These are phyloP conservation scores for Mormoops blainvillei DNA, from an alignment of 2,113 vertebrate species.

Conservation along the genomic window DNA sequence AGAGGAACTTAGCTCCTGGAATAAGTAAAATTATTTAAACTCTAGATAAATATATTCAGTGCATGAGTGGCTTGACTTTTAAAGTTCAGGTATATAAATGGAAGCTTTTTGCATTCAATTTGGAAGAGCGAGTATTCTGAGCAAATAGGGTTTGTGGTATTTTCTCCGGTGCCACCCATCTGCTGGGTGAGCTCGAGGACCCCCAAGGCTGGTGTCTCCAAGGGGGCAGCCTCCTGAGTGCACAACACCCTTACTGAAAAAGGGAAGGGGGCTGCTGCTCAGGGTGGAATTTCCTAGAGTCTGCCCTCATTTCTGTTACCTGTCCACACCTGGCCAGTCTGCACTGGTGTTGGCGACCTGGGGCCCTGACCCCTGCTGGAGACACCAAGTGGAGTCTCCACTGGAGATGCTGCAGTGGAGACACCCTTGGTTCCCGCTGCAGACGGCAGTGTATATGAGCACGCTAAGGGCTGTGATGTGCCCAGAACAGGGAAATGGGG, in stretches of 20 bases:
- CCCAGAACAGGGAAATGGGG: too few relatives aligned
- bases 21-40: constrained; percentile 1
- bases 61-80: not conserved
- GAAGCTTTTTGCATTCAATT: not conserved
- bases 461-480: not conserved
- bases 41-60: not conserved
- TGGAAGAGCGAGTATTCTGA: not conserved
- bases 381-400: too few relatives aligned
- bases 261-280: fast-evolving
- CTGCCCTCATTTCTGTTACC: not conserved
- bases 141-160: not conserved
- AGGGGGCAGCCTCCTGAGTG: not conserved
- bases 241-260: fast-evolving
- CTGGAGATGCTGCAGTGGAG: too few relatives aligned
- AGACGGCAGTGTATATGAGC: not conserved
- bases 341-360: not conserved
- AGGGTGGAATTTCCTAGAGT: too few relatives aligned
- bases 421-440: not conserved
- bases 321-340: too few relatives aligned
- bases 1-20: not conserved
- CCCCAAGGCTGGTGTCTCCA: not conserved
- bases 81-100: not conserved
- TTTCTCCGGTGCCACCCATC: not conserved
- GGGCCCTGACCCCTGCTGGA: not conserved
- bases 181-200: not conserved